phyloP scores from a whole-genome alignment of 2,113 vertebrate species.

The Tichodroma muraria region DNA sequence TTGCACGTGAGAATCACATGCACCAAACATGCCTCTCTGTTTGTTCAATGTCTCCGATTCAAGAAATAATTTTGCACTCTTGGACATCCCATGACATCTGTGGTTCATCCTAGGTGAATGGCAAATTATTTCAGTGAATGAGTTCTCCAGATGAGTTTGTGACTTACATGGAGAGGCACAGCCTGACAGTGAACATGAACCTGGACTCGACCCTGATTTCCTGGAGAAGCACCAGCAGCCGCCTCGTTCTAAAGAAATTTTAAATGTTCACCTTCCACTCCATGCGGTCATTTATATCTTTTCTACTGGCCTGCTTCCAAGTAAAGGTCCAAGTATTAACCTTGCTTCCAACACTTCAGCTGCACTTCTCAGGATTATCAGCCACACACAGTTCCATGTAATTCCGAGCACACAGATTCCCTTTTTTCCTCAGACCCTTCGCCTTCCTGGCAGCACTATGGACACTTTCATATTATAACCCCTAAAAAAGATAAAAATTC shows the following conservation, averaged over 20 bases:
- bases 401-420: not conserved
- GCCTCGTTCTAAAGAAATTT: not conserved
- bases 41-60: not conserved
- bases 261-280: not conserved
- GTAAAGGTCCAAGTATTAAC: not conserved
- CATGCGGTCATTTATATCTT: not conserved
- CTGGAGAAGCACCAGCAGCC: not conserved
- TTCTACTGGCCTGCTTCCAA: not conserved
- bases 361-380: not conserved
- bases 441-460: not conserved
- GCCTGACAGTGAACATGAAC: not conserved
- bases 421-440: not conserved
- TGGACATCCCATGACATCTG: not conserved
- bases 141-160: not conserved
- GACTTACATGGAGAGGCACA: not conserved
- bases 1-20: not conserved
- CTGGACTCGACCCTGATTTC: not conserved
- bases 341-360: not conserved
- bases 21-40: not conserved
- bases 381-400: not conserved
- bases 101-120: not conserved
- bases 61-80: not conserved
- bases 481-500: not conserved
- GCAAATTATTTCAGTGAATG: not conserved
- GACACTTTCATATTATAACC: not conserved